Evolutionary conservation across 2,797 vertebrate genomes (phyloP).

Genomic region (Syngnathus rostellatus): DNA sequence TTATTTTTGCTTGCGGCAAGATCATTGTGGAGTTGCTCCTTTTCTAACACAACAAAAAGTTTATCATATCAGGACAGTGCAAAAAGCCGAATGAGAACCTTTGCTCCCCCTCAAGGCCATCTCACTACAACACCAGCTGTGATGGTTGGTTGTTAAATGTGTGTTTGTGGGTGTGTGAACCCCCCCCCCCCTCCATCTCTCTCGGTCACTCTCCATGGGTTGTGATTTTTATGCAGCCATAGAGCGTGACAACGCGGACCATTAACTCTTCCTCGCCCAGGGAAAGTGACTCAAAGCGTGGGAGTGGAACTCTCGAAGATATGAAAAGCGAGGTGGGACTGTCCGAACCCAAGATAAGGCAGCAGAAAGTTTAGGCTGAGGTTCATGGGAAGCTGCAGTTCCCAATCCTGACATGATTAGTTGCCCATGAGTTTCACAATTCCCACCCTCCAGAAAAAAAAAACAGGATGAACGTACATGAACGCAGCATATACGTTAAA

Average conservation of each 20-base stretch:
- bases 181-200: conserved; percentile 1
- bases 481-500: conserved; percentile 3
- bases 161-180: conserved; percentile 20
- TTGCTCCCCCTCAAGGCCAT: conserved; percentile 52
- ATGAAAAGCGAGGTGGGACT: conserved; percentile 20
- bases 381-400: conserved; percentile 15
- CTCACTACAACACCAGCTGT: conserved; percentile 54
- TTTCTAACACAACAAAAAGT: conserved; percentile 16
- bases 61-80: conserved; percentile 60
- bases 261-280: conserved; percentile 65
- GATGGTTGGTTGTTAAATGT: conserved; percentile 38
- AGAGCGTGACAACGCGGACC: conserved; percentile 60
- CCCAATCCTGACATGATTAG: conserved; percentile 1
- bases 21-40: conserved; percentile 21
- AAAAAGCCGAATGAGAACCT: conserved; percentile 58
- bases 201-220: conserved; percentile 41
- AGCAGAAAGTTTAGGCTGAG: conserved; percentile 21
- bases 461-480: conserved; percentile 4
- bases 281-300: conserved; percentile 55
- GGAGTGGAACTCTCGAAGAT: conserved; percentile 53
- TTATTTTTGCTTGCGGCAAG: conserved; percentile 12
- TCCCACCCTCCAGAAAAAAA: conserved; percentile 1
- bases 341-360: not conserved
- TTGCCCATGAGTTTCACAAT: conserved; percentile 3
- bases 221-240: conserved; percentile 61